Evolutionary conservation across 2,888 invertebrate species (phyloP).

Genomic region (Mycalesis mineus): DNA sequence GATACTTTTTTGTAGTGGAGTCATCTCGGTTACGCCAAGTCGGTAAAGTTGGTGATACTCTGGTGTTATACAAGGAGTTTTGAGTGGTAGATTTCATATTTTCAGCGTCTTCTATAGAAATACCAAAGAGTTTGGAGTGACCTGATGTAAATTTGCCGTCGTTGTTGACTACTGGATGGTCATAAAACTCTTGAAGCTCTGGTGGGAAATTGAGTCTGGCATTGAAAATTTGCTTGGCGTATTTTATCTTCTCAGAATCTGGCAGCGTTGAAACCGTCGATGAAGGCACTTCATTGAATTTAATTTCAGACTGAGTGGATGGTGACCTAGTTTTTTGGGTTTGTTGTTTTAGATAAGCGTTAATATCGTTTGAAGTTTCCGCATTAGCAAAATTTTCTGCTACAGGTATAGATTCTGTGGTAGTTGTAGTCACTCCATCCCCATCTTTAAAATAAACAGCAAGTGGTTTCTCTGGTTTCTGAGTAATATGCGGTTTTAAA

Average conservation of each 20-base stretch:
- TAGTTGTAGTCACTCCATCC: constrained; percentile 41
- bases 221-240: constrained; percentile 31
- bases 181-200: constrained; percentile 46
- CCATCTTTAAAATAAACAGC: constrained; percentile 62
- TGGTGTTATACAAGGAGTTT: constrained; percentile 68
- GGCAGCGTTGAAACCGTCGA: background rate
- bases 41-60: constrained; percentile 82
- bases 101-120: constrained; percentile 80
- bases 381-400: constrained; percentile 46
- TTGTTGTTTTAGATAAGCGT: constrained; percentile 32
- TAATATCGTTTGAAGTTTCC: constrained; percentile 53
- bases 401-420: constrained; percentile 37
- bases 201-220: constrained; percentile 37
- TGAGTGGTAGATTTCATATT: constrained; percentile 72
- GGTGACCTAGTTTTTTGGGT: constrained; percentile 37
- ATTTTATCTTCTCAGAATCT: constrained; percentile 21
- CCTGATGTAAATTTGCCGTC: constrained; percentile 76
- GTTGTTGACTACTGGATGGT: constrained; percentile 34
- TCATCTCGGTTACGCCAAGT: constrained; percentile 66
- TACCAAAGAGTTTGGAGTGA: constrained; percentile 80
- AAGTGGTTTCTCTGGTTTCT: constrained; percentile 66
- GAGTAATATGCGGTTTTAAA: constrained; percentile 67
- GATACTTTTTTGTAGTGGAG: constrained; percentile 66
- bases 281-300: constrained; percentile 7
- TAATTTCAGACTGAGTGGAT: constrained; percentile 11